Base-by-base conservation (phyloP, 2,888 invertebrate species). In the Pyrgus malvae region DNA sequence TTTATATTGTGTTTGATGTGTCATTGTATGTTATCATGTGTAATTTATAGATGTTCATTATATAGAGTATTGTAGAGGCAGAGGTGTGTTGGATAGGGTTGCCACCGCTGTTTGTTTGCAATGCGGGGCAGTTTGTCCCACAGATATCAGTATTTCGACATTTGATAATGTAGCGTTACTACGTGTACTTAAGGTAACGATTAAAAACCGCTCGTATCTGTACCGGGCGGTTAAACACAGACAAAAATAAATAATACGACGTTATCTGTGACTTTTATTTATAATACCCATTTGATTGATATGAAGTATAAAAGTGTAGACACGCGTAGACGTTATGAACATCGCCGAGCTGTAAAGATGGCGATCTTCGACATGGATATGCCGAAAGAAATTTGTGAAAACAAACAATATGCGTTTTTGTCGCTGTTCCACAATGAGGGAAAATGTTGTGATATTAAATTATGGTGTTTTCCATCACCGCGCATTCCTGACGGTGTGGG, bases 201-300 rank as follows among this genome's bases (percentile, higher is more conserved):
- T 70, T 80, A 70, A 73, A 78, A 78, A 84, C 74, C 78, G 77
- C 80, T 69, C 80, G 83, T 67, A 69, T 74, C 66, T 87, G 80
- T 84, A 83, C 74, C 78, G 83, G 74, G 82, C 69, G 85, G 81
- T 81, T 80, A 84, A 80, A 82, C 87, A 85, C 83, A 78, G 74
- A 83, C 78, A 72, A 81, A 82, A 89, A 88, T 88, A 89, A 89
- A 89, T 88, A 89, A 88, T 89, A 89, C 86, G 83, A 89, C 88
- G 89, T 89, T 89, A 80, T 60, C 33, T 44, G 61, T 60, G 66
- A 63, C 64, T 78, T 86, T 78, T 79, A 70, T 78, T 79, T 82
- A 65, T 55, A 2, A 33, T 11, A 33, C n/a, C 11, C 11, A 11
- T 11, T 33, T 11, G 1, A 2, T 11, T 11, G 2, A n/a, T n/a